Evolutionary conservation across 2,113 vertebrate species (phyloP), one percentile per base, ranked within the genome.

Genomic region (Hystrix brachyura): DNA sequence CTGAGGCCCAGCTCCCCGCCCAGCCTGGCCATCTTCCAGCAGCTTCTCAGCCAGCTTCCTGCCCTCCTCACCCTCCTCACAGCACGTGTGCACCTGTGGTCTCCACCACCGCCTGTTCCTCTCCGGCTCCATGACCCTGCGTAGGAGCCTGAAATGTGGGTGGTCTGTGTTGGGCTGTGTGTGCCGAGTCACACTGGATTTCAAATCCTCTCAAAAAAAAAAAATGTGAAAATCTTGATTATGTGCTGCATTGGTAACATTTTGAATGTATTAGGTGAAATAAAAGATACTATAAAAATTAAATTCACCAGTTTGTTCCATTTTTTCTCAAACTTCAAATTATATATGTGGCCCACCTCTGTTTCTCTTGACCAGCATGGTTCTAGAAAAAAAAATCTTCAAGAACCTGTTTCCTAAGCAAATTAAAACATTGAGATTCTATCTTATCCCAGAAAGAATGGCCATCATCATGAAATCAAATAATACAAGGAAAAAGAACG

Each of bases 271-370:
- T 23, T 84, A 48, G 14, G 55, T 53, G 76, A 79, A 76, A 60
- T 78, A 71, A 92, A 96, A 87, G 7, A 72, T 46, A 64, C 38
- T 59, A 48, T 84, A 48, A 67, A 72, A 85, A 55, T 67, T 87
- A 87, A 80, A 12, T 48, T 97, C 29, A 65, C 43, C 23, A 79
- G 5, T 76, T 64, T 17, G 21, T 55, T 91, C 90, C 51, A 88
- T 38, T 29, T 78, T 71, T 88, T 74, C 69, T 71, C 38, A 92
- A 87, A 65, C 55, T 57, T 78, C 23, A 43, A 90, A 82, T 51
- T 29, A 65, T 9, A 1, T 34, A 48, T 32, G 27, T 19, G 76
- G 27, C 23, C 71, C 53, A 46, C 8, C 9, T 86, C 60, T n/a
- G 53, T 79, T 94, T 88, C 38, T n/a, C 51, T 46, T 13, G 6